Base-by-base conservation (phyloP, 2,888 invertebrate genomes). In the Xestia rhomboidea region DNA sequence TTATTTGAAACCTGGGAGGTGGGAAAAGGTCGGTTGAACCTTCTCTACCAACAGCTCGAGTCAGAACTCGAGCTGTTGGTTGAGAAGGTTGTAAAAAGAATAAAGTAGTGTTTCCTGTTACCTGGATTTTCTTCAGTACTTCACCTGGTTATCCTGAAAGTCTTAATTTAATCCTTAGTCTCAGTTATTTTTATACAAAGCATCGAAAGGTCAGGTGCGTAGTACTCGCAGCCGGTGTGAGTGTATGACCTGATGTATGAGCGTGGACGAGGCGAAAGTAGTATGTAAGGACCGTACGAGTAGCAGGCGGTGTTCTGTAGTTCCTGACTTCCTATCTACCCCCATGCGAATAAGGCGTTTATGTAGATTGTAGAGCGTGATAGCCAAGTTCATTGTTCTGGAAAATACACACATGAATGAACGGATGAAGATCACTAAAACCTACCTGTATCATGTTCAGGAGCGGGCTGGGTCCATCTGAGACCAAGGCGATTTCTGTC, bases 361-460 rank as follows among this genome's bases (percentile, higher is more conserved):
- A 24, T 15, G 62, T 24, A 62, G 18, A 21, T 6, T 41, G 38
- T 41, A 64, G 21, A 24, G 13, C 7, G 6, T 38, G 11, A 34
- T 24, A 24, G 38, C n/a, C 15, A 46, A 46, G 7, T 38, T 46
- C 15, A 21, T 34, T 21, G 6, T 10, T 7, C 30, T 30, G 21
- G 6, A 38, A 57, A 18, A 38, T 38, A 11, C n/a, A n/a, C n/a
- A n/a, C n/a, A n/a, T n/a, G n/a, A n/a, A n/a, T n/a, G n/a, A n/a
- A 6, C 11, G 41, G 11, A 10, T 15, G 41, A 18, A 30, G 15
- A 2, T 24, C 27, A 1, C n/a, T n/a, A 34, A 51, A 38, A 60
- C 76, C 73, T 84, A 92, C 92, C 82, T 87, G 68, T 30, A 92
- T 89, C 73, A 87, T 86, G 5, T 76, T 63, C 7, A 90, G 86